Conservation (phyloP, 2,888 invertebrate genomes). For the Oxystoma pomonae region DNA sequence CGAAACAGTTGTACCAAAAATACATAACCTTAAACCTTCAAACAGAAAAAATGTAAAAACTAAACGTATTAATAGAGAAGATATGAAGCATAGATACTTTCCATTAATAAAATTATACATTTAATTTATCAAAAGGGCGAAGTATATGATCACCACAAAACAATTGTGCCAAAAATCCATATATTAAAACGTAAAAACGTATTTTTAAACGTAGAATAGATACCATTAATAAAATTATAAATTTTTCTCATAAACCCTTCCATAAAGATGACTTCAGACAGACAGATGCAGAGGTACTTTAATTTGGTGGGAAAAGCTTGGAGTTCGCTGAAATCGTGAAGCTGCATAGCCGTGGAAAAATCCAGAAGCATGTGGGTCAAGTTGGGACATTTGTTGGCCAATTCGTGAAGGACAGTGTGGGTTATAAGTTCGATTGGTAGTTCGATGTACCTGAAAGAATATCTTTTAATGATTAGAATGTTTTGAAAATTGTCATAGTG, state of each 20-base stretch:
- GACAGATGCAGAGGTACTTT: slow-evolving; percentile 77
- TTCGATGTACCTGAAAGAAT: slow-evolving; percentile 86
- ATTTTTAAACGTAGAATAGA: too few species aligned
- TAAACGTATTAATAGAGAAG: too few species aligned
- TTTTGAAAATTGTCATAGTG: too few species aligned
- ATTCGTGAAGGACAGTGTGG: slow-evolving; percentile 92
- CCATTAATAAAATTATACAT: too few species aligned
- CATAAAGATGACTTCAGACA: slow-evolving; percentile 99
- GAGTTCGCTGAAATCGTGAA: slow-evolving; percentile 99
- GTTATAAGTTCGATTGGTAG: slow-evolving; percentile 96
- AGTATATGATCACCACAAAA: too few species aligned
- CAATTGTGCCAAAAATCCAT: too few species aligned
- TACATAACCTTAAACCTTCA: too few species aligned
- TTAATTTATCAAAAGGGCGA: too few species aligned
- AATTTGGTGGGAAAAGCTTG: slow-evolving; percentile 98
- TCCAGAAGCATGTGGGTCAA: slow-evolving; percentile 94
- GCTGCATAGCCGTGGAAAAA: slow-evolving; percentile 98
- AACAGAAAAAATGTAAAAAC: too few species aligned
- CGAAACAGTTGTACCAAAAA: too few species aligned
- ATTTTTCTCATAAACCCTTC: slow-evolving; percentile 99
- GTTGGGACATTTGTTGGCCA: slow-evolving; percentile 94
- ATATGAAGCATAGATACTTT: too few species aligned
- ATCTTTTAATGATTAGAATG: slow-evolving; percentile 66
- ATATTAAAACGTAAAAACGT: too few species aligned
- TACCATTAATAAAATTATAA: slow-evolving; percentile 97